These are phyloP conservation scores for Coregonus sp. DNA, from an alignment of 2,797 vertebrate species.

Conservation along the genomic window DNA sequence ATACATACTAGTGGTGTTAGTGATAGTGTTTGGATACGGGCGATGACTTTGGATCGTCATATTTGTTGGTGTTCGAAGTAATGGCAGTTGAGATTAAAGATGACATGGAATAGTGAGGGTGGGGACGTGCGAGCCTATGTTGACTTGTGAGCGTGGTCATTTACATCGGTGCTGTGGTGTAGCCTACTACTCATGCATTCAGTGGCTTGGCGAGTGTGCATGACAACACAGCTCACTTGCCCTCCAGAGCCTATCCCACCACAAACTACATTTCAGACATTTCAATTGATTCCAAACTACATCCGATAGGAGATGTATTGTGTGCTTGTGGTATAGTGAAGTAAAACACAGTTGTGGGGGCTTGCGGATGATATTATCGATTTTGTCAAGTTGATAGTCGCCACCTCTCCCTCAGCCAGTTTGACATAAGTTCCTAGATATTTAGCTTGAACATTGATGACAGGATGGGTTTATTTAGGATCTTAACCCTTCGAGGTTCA, in stretches of 20 bases:
- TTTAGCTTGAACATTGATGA: conserved; percentile 37
- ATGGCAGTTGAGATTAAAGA: neutral
- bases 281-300: conserved; percentile 35
- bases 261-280: neutral
- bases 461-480: conserved; percentile 25
- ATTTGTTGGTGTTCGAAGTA: neutral
- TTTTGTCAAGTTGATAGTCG: conserved; percentile 52
- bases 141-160: conserved; percentile 18
- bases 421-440: conserved; percentile 50
- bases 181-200: neutral
- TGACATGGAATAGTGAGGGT: conserved; percentile 22
- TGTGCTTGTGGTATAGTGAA: conserved; percentile 47
- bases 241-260: neutral
- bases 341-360: conserved; percentile 36
- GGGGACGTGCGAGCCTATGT: conserved; percentile 23
- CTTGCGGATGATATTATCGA: conserved; percentile 53
- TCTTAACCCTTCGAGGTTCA: conserved; percentile 27
- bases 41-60: neutral
- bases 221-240: conserved; percentile 7
- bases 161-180: neutral
- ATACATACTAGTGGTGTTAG: neutral
- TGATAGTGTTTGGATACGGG: neutral
- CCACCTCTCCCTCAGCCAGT: conserved; percentile 26
- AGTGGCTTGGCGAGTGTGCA: neutral
- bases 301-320: conserved; percentile 39